Conservation (phyloP, 2,888 invertebrate species). For the Pyralis farinalis region DNA sequence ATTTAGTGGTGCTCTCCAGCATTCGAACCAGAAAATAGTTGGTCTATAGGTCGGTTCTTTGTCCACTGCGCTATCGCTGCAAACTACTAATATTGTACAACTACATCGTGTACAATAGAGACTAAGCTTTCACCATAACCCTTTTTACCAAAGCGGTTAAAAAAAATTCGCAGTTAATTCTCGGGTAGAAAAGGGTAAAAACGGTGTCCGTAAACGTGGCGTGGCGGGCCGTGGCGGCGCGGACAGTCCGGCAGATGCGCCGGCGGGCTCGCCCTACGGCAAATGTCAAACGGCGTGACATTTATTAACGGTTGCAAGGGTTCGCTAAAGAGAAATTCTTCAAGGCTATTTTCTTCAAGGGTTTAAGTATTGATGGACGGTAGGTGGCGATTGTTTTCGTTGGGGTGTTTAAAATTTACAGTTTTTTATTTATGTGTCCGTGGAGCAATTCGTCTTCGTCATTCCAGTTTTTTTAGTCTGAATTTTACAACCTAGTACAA, state of each 20-base stretch:
- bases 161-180: conserved; percentile 1
- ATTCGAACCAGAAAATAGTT: too few species aligned
- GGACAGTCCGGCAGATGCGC: conserved; percentile 31
- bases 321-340: conserved; percentile 55
- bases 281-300: conserved; percentile 62
- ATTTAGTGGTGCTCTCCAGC: too few species aligned
- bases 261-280: conserved; percentile 28
- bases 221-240: conserved; percentile 34
- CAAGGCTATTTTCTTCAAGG: conserved; percentile 45
- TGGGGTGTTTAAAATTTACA: not conserved
- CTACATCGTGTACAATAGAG: too few species aligned
- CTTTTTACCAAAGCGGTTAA: too few species aligned
- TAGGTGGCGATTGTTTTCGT: not conserved
- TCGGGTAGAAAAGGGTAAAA: conserved; percentile 8
- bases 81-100: too few species aligned
- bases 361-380: not conserved
- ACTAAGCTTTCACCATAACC: too few species aligned
- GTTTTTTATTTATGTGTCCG: not conserved
- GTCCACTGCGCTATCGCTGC: too few species aligned
- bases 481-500: too few species aligned
- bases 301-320: conserved; percentile 72
- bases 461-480: too few species aligned
- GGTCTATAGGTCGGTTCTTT: too few species aligned
- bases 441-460: too few species aligned
- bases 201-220: conserved; percentile 38